Base-by-base conservation (phyloP, 2,888 invertebrate species). In the Calliphora vomitoria region DNA sequence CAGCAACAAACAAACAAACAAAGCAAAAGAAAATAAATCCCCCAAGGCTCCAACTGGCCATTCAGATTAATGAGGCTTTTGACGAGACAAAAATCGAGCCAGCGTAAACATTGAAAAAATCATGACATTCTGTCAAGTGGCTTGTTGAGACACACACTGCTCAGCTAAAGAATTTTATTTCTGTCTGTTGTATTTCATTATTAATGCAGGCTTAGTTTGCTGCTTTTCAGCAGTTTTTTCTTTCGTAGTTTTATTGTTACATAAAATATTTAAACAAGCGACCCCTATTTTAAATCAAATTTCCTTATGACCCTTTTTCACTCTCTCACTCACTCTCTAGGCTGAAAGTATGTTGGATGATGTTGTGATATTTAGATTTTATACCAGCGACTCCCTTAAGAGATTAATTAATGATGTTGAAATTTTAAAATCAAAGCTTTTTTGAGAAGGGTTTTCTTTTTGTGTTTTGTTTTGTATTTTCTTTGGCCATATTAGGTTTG, bases 361-460 rank as follows among this genome's bases (percentile, higher is more conserved):
- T 55, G 55, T 55, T 58, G 25, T 10, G 35, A 38, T 64, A 60
- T 62, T 38, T 41, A 58, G 20, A 31, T 80, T 38, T 25, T 80
- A n/a, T 75, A 5, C 3, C 15, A 50, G 20, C 8, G 47, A n/a
- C 31, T 83, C 69, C 86, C 86, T 41, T 76, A 44, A 80, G 83
- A 87, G 80, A 66, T 83, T 76, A 87, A 83, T 83, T 87, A 80
- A 87, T 81, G 55, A 87, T 75, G 75, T 72, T 80, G 60, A 76
- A 76, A 66, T 66, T 76, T 75, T 50, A 41, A 72, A 81, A 80
- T 83, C 83, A 81, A 83, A 80, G 75, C 53, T 13, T 41, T 15
- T 20, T 13, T 83, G 71, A 80, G 66, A 76, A 72, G 71, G 80
- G 75, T 80, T 58, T 66, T 58, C 3, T 62, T 18, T n/a, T 62